A percentile compares a stretch with the other conserved stretches of the same genome.
phyloP scores from a whole-genome alignment of 2,797 vertebrate genomes.

The Petrocephalus sullivani region DNA sequence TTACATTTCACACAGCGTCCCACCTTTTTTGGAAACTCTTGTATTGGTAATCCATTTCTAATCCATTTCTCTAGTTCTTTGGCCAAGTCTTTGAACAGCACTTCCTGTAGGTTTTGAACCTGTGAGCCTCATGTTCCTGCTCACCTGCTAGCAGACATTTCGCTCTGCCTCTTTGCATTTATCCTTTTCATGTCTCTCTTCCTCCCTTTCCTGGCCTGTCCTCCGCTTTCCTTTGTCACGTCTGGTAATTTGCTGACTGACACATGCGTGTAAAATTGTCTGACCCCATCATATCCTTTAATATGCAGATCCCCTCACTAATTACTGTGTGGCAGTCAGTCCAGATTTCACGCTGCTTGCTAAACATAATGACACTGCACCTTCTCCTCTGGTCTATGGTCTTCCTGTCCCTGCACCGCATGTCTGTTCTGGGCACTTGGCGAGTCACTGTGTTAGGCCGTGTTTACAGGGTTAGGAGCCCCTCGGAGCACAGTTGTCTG shows the following conservation, averaged over 20 bases:
- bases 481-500: background rate
- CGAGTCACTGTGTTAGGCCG: background rate
- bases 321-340: background rate
- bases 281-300: background rate
- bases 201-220: background rate
- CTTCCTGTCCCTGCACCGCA: background rate
- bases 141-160: background rate
- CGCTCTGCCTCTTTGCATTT: background rate
- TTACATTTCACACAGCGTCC: no score
- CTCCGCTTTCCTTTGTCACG: background rate
- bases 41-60: background rate
- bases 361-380: background rate
- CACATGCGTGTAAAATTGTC: background rate
- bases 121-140: background rate
- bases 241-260: slow-evolving; percentile 10
- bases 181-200: background rate
- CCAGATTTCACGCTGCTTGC: background rate
- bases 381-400: background rate
- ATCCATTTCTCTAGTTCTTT: background rate
- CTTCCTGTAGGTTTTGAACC: background rate
- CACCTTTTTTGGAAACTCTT: no score
- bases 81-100: background rate
- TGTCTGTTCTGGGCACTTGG: background rate
- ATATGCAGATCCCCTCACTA: background rate
- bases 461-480: background rate